A percentile compares a stretch with the other conserved stretches of the same genome.
phyloP scores from a whole-genome alignment of 30 jellyfish, hydroid and myxozoan species.

The Nemopilema nomurai region DNA sequence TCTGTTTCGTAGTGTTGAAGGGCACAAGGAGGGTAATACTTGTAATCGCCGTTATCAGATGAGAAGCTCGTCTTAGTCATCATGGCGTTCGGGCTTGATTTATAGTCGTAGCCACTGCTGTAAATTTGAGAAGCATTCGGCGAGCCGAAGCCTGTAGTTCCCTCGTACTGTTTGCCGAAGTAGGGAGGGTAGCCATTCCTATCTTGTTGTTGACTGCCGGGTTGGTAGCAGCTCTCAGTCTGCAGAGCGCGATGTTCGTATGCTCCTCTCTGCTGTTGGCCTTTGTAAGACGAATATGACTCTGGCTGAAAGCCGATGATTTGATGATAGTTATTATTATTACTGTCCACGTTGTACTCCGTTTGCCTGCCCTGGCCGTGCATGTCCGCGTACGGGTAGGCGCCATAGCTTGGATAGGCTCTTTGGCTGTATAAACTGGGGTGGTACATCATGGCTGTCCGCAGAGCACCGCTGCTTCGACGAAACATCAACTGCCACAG shows the following conservation, averaged over 20 bases:
- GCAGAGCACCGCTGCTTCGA: conserved; percentile 1
- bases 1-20: conserved; percentile 70
- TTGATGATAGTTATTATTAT: conserved; percentile 42
- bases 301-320: conserved; percentile 44
- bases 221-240: conserved; percentile 12
- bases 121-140: conserved; percentile 39
- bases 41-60: conserved; percentile 44
- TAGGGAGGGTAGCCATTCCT: conserved; percentile 25
- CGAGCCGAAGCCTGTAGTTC: neutral
- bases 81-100: conserved; percentile 50
- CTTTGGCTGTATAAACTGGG: conserved; percentile 57
- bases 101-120: conserved; percentile 53
- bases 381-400: conserved; percentile 40
- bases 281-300: conserved; percentile 28
- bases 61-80: conserved; percentile 47
- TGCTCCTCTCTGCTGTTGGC: conserved; percentile 51
- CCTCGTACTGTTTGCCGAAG: conserved; percentile 45
- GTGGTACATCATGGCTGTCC: conserved; percentile 54
- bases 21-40: conserved; percentile 73
- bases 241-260: conserved; percentile 55
- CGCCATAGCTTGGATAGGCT: conserved; percentile 32
- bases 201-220: conserved; percentile 27
- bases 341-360: conserved; percentile 26
- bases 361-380: conserved; percentile 40
- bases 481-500: conserved; percentile 52